Percentiles rank a stretch among this genome's conserved stretches.
Evolutionary conservation across 2,888 invertebrate species (phyloP).

Genomic region (Drosophila paracracens): DNA sequence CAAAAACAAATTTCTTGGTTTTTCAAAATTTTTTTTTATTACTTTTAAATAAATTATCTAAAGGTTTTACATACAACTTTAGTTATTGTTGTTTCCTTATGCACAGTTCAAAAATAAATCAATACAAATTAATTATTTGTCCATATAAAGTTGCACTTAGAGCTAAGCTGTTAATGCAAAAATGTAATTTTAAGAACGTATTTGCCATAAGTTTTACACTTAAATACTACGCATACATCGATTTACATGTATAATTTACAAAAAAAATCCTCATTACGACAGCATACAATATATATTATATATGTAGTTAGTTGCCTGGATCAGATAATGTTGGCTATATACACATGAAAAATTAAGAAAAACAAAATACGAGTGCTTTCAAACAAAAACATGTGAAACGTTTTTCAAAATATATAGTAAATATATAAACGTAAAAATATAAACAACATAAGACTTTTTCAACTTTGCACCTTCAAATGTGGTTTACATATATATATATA

Average conservation of each 20-base stretch:
- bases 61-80: slow-evolving; percentile 67
- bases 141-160: slow-evolving; percentile 22
- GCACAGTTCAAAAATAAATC: slow-evolving; percentile 43
- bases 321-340: slow-evolving; percentile 50
- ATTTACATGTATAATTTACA: slow-evolving; percentile 55
- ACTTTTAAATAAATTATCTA: slow-evolving; percentile 78
- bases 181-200: slow-evolving; percentile 37
- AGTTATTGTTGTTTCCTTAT: slow-evolving; percentile 52
- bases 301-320: slow-evolving; percentile 38
- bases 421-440: slow-evolving; percentile 3
- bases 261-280: slow-evolving; percentile 46
- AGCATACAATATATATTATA: slow-evolving; percentile 44
- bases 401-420: slow-evolving; percentile 2
- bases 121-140: slow-evolving; percentile 46
- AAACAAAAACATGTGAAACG: slow-evolving; percentile 6
- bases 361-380: slow-evolving; percentile 4
- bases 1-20: neutral
- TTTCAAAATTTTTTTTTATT: slow-evolving; percentile 62
- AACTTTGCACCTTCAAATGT: slow-evolving; percentile 15
- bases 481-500: slow-evolving; percentile 10
- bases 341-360: slow-evolving; percentile 36
- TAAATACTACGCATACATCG: slow-evolving; percentile 14
- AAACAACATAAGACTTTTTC: slow-evolving; percentile 11
- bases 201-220: slow-evolving; percentile 22
- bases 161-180: slow-evolving; percentile 22